These are phyloP conservation scores for Picus viridis DNA, from an alignment of 2,797 vertebrate genomes.

Conservation along the genomic window DNA sequence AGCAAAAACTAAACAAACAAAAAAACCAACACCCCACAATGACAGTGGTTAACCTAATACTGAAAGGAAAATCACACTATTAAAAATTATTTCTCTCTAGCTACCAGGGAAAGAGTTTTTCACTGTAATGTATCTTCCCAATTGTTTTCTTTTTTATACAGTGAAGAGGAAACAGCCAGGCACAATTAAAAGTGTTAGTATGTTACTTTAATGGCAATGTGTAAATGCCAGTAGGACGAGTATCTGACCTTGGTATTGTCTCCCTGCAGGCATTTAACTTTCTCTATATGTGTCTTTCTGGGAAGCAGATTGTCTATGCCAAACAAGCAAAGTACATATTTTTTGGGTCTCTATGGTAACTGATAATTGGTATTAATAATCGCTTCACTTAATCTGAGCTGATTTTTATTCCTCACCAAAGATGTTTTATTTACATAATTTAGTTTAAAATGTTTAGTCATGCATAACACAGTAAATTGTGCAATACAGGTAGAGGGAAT, in stretches of 20 bases:
- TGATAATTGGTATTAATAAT: slow-evolving; percentile 46
- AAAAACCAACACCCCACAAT: background rate
- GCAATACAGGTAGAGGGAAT: slow-evolving; percentile 19
- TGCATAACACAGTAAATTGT: background rate
- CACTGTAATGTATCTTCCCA: background rate
- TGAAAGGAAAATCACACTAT: background rate
- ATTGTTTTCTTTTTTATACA: slow-evolving; percentile 44
- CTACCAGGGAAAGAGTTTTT: background rate
- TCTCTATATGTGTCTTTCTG: background rate
- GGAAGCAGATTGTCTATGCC: background rate
- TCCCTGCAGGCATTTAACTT: slow-evolving; percentile 5
- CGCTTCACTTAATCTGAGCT: slow-evolving; percentile 51
- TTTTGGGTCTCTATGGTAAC: slow-evolving; percentile 48
- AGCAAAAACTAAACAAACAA: background rate
- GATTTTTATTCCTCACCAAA: slow-evolving; percentile 27
- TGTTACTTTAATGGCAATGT: slow-evolving; percentile 12
- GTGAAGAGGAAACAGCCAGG: background rate
- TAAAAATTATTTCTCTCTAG: slow-evolving; percentile 18
- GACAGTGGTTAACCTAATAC: background rate
- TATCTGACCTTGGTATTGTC: slow-evolving; percentile 16
- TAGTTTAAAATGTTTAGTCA: slow-evolving; percentile 47
- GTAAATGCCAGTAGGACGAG: background rate
- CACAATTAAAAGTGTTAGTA: slow-evolving; percentile 22
- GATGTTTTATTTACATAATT: slow-evolving; percentile 36
- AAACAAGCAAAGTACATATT: background rate